phyloP scores from a whole-genome alignment of 2,888 invertebrate species.

The Sesia bembeciformis region DNA sequence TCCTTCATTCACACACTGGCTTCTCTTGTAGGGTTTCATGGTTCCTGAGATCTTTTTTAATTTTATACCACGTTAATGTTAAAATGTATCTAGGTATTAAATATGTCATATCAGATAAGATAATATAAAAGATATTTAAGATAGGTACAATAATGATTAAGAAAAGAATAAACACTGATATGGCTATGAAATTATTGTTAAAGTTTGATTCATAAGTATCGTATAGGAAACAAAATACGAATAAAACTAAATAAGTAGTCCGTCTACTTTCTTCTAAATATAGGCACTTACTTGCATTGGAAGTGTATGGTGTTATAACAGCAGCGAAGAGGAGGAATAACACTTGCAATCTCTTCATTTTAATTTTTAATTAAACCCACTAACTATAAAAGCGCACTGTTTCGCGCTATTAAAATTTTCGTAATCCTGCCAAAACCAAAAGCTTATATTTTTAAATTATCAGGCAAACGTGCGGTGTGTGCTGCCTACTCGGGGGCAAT shows the following conservation, averaged over 20 bases:
- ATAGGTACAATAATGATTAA: too few species aligned
- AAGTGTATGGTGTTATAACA: slow-evolving; percentile 39
- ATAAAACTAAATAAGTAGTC: slow-evolving; percentile 16
- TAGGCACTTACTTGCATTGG: slow-evolving; percentile 56
- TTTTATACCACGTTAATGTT: too few species aligned
- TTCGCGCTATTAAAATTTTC: slow-evolving; percentile 10
- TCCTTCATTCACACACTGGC: too few species aligned
- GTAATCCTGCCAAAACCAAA: slow-evolving; percentile 5
- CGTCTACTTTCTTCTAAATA: slow-evolving; percentile 47
- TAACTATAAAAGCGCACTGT: slow-evolving; percentile 2
- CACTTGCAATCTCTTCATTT: slow-evolving; percentile 48
- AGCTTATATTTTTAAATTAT: slow-evolving; percentile 8
- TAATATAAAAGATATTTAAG: too few species aligned
- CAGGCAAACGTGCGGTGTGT: slow-evolving; percentile 37
- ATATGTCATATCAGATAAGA: too few species aligned
- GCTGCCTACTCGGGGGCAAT: slow-evolving; percentile 47
- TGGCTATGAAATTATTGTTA: too few species aligned
- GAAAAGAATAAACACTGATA: too few species aligned
- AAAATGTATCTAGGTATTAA: too few species aligned
- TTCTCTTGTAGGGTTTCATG: too few species aligned
- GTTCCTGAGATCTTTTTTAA: too few species aligned
- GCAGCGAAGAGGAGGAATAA: slow-evolving; percentile 40
- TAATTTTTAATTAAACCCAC: slow-evolving; percentile 1
- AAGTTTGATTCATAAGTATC: too few species aligned
- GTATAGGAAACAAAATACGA: too few species aligned